Percentiles rank a stretch among this genome's conserved stretches.
phyloP scores from a whole-genome alignment of 35 echinoderm and acorn worm genomes.

The Apostichopus japonicus region DNA sequence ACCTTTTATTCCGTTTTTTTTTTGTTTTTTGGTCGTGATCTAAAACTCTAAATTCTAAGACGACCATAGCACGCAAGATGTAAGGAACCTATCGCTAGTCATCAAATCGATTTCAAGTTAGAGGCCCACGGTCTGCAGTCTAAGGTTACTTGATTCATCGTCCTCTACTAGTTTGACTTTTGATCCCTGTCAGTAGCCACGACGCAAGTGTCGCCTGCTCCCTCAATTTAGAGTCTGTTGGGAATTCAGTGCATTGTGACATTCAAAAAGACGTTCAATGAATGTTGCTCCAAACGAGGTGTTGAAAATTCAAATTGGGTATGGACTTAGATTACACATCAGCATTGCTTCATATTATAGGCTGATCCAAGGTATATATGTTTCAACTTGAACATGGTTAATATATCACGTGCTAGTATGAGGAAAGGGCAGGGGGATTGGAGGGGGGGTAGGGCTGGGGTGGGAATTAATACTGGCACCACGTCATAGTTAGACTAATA shows the following conservation, averaged over 20 bases:
- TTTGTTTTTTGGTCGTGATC: no score
- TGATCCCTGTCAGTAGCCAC: neutral
- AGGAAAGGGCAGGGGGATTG: no score
- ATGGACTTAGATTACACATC: neutral
- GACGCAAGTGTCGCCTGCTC: neutral
- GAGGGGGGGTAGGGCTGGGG: no score
- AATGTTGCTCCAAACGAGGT: neutral
- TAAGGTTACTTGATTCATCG: neutral
- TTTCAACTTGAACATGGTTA: no score
- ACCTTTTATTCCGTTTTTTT: no score
- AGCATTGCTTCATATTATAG: neutral
- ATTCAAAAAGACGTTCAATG: neutral
- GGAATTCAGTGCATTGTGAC: neutral
- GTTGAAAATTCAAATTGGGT: neutral
- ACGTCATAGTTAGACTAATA: no score
- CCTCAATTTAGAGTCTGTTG: neutral
- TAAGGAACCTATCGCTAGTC: neutral
- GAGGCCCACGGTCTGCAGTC: neutral
- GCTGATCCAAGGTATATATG: no score
- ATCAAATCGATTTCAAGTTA: slow-evolving; percentile 1
- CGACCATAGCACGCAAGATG: neutral
- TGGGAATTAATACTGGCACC: no score
- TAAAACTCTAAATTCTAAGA: neutral
- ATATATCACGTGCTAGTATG: no score
- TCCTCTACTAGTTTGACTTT: neutral